A percentile compares a stretch with the other conserved stretches of the same genome.
Conservation (phyloP, 35 echinoderm and acorn worm genomes). For the Apostichopus parvimensis region DNA sequence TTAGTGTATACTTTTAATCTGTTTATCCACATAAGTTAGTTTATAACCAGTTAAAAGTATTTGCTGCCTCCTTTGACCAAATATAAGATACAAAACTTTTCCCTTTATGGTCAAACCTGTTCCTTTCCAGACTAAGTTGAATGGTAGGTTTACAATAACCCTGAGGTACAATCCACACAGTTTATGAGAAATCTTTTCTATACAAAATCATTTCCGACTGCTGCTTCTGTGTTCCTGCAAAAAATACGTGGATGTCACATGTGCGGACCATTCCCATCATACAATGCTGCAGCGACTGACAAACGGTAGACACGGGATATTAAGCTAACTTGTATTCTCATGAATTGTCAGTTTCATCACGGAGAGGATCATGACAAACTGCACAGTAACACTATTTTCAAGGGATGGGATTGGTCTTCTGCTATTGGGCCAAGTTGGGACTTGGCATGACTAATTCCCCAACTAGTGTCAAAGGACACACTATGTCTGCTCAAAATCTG, state of each 20-base stretch:
- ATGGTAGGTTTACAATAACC: too few species aligned
- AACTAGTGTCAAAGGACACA: conserved; percentile 33
- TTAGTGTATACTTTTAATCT: too few species aligned
- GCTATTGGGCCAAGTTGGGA: background rate
- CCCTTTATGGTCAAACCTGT: too few species aligned
- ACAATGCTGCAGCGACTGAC: background rate
- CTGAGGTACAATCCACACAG: too few species aligned
- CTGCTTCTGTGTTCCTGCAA: background rate
- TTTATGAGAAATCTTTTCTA: too few species aligned
- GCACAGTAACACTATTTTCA: background rate
- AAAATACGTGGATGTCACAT: background rate
- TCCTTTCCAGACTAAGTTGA: too few species aligned
- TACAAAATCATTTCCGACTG: too few species aligned
- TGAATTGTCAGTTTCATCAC: background rate
- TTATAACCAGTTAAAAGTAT: too few species aligned
- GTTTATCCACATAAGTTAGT: too few species aligned
- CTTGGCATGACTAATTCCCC: conserved; percentile 43
- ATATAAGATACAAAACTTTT: too few species aligned
- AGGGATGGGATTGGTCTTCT: background rate
- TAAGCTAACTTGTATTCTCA: background rate
- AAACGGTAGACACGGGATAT: background rate
- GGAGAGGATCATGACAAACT: background rate
- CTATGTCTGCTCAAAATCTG: conserved; percentile 25
- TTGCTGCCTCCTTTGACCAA: too few species aligned
- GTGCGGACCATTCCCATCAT: background rate